Evolutionary conservation across 35 echinoderm and acorn worm genomes (phyloP).

Genomic region (Patiria miniata): DNA sequence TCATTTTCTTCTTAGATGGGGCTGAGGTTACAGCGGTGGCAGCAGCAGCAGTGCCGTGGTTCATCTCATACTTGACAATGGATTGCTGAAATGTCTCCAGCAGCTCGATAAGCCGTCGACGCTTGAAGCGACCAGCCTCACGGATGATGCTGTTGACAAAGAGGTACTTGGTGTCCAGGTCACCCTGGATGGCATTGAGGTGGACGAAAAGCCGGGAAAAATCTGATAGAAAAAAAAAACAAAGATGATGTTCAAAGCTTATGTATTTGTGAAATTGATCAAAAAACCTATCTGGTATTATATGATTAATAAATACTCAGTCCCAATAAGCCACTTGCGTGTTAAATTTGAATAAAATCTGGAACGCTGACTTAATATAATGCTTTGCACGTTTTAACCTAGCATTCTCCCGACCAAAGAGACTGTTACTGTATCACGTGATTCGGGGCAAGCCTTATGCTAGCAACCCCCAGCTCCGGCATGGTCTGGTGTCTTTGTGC

Average conservation of each 20-base stretch:
- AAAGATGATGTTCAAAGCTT: neutral
- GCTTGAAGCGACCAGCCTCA: slow-evolving; percentile 92
- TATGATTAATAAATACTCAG: too few species aligned
- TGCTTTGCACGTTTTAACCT: too few species aligned
- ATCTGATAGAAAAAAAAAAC: slow-evolving; percentile 59
- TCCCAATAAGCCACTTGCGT: too few species aligned
- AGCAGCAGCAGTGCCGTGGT: neutral
- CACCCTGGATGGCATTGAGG: slow-evolving; percentile 67
- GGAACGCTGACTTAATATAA: too few species aligned
- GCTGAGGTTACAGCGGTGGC: neutral
- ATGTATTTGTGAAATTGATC: neutral
- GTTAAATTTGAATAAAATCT: too few species aligned
- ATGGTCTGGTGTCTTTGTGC: too few species aligned
- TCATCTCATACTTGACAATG: slow-evolving; percentile 63
- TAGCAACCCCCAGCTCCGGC: too few species aligned
- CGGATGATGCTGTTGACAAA: slow-evolving; percentile 91
- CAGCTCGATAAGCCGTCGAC: slow-evolving; percentile 74
- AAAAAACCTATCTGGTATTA: neutral
- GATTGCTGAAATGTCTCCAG: slow-evolving; percentile 69
- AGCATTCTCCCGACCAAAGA: too few species aligned
- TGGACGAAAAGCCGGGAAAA: slow-evolving; percentile 78
- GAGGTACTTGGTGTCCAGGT: slow-evolving; percentile 82
- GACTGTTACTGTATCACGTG: too few species aligned
- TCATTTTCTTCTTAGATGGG: neutral
- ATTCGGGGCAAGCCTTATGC: too few species aligned